Conservation (phyloP, 2,888 invertebrate species). For the Mamestra brassicae region DNA sequence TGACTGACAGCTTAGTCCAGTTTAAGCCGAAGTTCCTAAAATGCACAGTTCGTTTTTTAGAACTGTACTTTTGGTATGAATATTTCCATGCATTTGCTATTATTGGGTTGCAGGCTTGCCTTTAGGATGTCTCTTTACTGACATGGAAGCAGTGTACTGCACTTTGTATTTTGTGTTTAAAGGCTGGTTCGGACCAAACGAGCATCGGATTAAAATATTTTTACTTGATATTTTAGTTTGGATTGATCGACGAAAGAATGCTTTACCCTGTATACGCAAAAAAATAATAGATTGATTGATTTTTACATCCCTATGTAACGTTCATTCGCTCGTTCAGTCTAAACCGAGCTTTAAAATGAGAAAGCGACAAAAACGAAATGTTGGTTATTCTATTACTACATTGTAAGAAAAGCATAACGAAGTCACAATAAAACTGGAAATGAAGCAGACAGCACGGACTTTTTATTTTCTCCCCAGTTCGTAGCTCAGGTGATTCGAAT, state of each 20-base stretch:
- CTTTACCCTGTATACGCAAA: not conserved
- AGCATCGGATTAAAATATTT: not conserved
- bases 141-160: not conserved
- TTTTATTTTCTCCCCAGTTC: conserved; percentile 31
- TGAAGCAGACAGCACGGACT: conserved; percentile 19
- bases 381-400: conserved; percentile 17
- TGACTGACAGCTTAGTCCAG: not conserved
- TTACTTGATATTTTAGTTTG: not conserved
- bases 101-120: not conserved
- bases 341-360: not conserved
- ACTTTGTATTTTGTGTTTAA: not conserved
- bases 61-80: not conserved
- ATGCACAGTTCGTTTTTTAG: not conserved
- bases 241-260: not conserved
- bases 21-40: not conserved
- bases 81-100: not conserved
- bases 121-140: not conserved
- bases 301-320: too few species aligned
- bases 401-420: conserved; percentile 35
- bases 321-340: not conserved
- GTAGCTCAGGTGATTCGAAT: conserved; percentile 31
- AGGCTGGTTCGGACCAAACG: not conserved
- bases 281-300: not conserved
- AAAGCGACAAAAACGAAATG: conserved; percentile 1
- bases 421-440: conserved; percentile 36